Evolutionary conservation across 1,140 invertebrate species (phyloP).

Genomic region (Plutomurus gul): DNA sequence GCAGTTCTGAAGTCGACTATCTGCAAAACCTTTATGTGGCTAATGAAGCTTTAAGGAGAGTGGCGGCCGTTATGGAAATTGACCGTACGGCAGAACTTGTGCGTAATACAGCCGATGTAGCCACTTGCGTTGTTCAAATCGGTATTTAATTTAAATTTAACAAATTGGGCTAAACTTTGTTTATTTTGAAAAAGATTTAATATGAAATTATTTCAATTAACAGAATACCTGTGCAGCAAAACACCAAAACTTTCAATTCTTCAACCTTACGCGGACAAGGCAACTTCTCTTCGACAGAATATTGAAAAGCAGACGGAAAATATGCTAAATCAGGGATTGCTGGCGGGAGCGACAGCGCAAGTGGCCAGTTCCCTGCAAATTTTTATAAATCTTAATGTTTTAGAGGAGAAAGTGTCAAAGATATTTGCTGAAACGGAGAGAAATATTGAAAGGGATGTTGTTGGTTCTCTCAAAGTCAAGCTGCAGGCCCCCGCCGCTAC

Average conservation of each 20-base stretch:
- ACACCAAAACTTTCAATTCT: constrained; percentile 31
- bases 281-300: constrained; percentile 45
- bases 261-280: constrained; percentile 45
- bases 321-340: constrained; percentile 47
- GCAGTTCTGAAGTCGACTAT: constrained; percentile 14
- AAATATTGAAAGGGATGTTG: constrained; percentile 42
- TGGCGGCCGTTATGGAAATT: constrained; percentile 35
- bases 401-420: constrained; percentile 45
- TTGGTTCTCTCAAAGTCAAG: constrained; percentile 38
- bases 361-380: constrained; percentile 49
- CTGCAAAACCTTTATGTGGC: constrained; percentile 43
- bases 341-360: constrained; percentile 32
- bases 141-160: constrained; percentile 29
- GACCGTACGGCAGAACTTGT: constrained; percentile 30
- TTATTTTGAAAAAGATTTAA: background rate
- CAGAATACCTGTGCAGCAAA: constrained; percentile 45
- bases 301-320: constrained; percentile 54
- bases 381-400: constrained; percentile 48
- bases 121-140: constrained; percentile 45
- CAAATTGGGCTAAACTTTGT: background rate
- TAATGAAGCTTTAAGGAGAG: constrained; percentile 23
- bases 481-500: background rate
- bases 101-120: constrained; percentile 45
- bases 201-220: constrained; percentile 8
- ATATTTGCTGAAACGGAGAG: constrained; percentile 44